Percentiles rank a stretch among this genome's conserved stretches.
Conservation (phyloP, 2,888 invertebrate genomes). For the Drosophila kambysellisi region DNA sequence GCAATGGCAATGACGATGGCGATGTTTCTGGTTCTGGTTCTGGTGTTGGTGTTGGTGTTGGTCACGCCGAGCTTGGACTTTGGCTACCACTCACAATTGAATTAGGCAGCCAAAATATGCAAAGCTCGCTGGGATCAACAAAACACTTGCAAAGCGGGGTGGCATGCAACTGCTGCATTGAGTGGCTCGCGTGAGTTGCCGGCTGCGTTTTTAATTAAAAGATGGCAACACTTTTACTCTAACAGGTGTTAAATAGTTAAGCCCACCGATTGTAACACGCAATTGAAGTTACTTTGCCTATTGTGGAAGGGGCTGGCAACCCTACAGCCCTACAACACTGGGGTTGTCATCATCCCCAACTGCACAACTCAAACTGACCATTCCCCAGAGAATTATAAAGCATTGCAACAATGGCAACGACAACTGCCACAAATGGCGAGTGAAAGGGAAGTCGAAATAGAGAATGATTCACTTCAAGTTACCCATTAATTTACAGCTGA, state of each 20-base stretch:
- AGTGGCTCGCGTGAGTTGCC: constrained; percentile 46
- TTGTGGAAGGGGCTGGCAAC: constrained; percentile 22
- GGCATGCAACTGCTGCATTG: constrained; percentile 54
- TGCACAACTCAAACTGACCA: constrained; percentile 14
- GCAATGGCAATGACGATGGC: constrained; percentile 10
- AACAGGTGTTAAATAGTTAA: constrained; percentile 77
- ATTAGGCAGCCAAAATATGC: constrained; percentile 72
- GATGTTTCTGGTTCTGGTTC: not conserved
- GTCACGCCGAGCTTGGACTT: constrained; percentile 30
- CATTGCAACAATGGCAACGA: constrained; percentile 19
- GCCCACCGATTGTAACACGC: constrained; percentile 54
- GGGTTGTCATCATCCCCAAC: constrained; percentile 20
- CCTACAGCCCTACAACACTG: constrained; percentile 10
- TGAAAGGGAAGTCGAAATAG: not conserved
- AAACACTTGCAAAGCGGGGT: constrained; percentile 51
- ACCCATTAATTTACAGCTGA: constrained; percentile 8
- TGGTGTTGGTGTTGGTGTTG: constrained; percentile 5
- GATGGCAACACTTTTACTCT: constrained; percentile 67
- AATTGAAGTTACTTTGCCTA: constrained; percentile 36
- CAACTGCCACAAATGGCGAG: constrained; percentile 14
- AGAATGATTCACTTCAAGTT: constrained; percentile 1
- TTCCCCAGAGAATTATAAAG: constrained; percentile 45
- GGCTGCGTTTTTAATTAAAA: constrained; percentile 68
- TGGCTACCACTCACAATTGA: constrained; percentile 64
- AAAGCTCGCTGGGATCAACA: constrained; percentile 62